Evolutionary conservation across 2,797 vertebrate genomes (phyloP).

Genomic region (Gambelia wislizenii): DNA sequence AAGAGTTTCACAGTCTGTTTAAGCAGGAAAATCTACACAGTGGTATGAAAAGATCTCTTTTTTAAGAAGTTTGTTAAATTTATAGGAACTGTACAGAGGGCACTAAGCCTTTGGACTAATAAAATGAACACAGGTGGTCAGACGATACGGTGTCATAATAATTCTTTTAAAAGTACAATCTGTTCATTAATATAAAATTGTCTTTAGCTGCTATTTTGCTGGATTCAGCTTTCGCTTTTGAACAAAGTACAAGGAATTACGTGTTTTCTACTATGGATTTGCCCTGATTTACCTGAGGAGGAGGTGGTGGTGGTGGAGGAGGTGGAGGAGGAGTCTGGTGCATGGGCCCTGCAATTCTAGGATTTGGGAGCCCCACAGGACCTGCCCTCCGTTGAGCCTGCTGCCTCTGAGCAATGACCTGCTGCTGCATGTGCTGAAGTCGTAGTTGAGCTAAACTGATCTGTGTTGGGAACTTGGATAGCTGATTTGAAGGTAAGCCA

Average conservation of each 20-base stretch:
- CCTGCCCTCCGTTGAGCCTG: conserved; percentile 82
- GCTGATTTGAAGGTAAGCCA: conserved; percentile 80
- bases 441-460: conserved; percentile 86
- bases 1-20: not conserved
- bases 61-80: conserved; percentile 7
- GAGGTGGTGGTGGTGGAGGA: conserved; percentile 48
- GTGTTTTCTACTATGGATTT: not conserved
- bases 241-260: not conserved
- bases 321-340: conserved; percentile 75
- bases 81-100: not conserved
- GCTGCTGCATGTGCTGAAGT: conserved; percentile 87
- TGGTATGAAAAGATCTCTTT: not conserved
- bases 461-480: conserved; percentile 85
- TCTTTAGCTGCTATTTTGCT: not conserved
- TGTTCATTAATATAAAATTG: not conserved
- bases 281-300: conserved; percentile 75
- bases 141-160: not conserved
- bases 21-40: not conserved
- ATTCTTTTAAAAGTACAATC: not conserved
- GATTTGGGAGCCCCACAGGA: conserved; percentile 75
- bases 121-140: not conserved
- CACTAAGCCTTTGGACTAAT: not conserved
- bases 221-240: not conserved
- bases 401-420: conserved; percentile 85
- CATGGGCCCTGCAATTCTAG: conserved; percentile 79